Percentiles rank a stretch among this genome's conserved stretches.
Conservation (phyloP, 2,113 vertebrate species). For the Sclerurus mexicanus region DNA sequence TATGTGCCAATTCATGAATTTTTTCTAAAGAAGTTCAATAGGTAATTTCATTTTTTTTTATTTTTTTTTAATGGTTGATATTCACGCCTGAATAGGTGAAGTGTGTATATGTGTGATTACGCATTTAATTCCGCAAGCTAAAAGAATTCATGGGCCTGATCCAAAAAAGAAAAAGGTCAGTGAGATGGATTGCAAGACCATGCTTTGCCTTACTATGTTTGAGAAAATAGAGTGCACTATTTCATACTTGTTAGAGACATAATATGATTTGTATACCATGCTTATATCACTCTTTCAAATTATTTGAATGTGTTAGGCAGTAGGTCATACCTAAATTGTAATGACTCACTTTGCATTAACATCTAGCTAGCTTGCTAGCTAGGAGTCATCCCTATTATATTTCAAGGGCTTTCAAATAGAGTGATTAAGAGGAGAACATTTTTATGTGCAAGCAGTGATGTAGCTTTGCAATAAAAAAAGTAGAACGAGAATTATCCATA, state of each 20-base stretch:
- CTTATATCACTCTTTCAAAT: constrained; percentile 1
- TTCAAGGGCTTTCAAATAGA: constrained; percentile 21
- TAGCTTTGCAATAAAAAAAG: constrained; percentile 34
- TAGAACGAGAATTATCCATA: constrained; percentile 28
- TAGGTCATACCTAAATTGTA: constrained; percentile 44
- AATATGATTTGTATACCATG: constrained; percentile 26
- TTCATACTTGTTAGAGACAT: constrained; percentile 10
- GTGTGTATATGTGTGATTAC: neutral
- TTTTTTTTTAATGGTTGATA: neutral
- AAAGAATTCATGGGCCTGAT: neutral
- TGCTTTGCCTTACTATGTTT: constrained; percentile 9
- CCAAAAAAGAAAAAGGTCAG: constrained; percentile 15
- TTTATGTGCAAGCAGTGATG: constrained; percentile 33
- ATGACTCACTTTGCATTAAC: constrained; percentile 33
- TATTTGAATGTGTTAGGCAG: constrained; percentile 6
- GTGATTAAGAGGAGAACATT: constrained; percentile 30
- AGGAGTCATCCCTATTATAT: neutral
- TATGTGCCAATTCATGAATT: neutral
- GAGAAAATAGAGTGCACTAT: constrained; percentile 16
- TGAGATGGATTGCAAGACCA: neutral
- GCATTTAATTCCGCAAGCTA: neutral
- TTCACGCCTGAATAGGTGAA: neutral
- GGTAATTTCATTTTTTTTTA: neutral
- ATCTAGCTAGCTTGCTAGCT: neutral
- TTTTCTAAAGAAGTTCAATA: neutral